Conservation (phyloP, 1,140 invertebrate genomes). For the Lordiphosa clarofinis region DNA sequence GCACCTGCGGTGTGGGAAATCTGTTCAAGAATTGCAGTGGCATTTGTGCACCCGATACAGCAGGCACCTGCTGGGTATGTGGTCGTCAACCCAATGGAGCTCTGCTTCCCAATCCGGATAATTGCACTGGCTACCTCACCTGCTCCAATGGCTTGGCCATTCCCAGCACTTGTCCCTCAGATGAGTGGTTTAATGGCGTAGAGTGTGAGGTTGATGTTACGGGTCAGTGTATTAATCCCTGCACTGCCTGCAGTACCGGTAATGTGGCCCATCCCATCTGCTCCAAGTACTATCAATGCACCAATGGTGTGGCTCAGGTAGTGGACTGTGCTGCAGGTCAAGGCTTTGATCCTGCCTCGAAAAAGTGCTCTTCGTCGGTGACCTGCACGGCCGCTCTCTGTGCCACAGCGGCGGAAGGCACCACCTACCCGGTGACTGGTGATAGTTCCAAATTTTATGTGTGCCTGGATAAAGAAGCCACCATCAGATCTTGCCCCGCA, state of each 20-base stretch:
- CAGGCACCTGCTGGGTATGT: slow-evolving; percentile 53
- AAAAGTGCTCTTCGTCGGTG: slow-evolving; percentile 20
- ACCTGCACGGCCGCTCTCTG: slow-evolving; percentile 29
- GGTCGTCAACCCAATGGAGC: slow-evolving; percentile 48
- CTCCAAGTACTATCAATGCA: slow-evolving; percentile 61
- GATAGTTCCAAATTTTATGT: slow-evolving; percentile 41
- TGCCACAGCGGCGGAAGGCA: slow-evolving; percentile 12
- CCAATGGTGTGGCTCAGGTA: slow-evolving; percentile 42
- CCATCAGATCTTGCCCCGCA: slow-evolving; percentile 28
- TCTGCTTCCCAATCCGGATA: slow-evolving; percentile 25
- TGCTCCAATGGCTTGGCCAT: slow-evolving; percentile 49
- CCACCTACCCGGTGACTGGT: slow-evolving; percentile 20
- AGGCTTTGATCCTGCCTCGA: slow-evolving; percentile 26
- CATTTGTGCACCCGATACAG: slow-evolving; percentile 42
- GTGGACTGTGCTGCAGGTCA: slow-evolving; percentile 34
- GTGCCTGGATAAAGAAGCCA: slow-evolving; percentile 20
- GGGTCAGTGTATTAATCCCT: slow-evolving; percentile 60
- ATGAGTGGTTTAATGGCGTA: slow-evolving; percentile 41
- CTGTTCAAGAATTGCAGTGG: slow-evolving; percentile 35
- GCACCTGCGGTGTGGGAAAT: slow-evolving; percentile 59
- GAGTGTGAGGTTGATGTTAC: slow-evolving; percentile 47
- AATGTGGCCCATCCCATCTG: slow-evolving; percentile 64
- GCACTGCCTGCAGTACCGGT: slow-evolving; percentile 31
- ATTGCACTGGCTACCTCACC: slow-evolving; percentile 49
- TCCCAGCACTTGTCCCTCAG: slow-evolving; percentile 20